A percentile compares a stretch with the other conserved stretches of the same genome.
phyloP scores from a whole-genome alignment of 1,140 invertebrate genomes.

The Bombus impatiens region DNA sequence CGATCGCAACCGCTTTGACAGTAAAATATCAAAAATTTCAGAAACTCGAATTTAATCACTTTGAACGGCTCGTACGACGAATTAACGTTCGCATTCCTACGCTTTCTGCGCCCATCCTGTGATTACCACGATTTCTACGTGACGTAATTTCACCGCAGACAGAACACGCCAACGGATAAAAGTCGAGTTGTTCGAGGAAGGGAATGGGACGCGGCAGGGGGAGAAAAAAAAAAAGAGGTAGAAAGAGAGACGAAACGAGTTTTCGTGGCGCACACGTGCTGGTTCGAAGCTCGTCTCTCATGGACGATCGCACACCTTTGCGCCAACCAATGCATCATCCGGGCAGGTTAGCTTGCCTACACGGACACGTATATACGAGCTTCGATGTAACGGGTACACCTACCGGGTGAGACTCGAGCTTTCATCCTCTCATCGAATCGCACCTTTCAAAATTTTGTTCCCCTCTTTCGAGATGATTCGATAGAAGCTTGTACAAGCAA shows the following conservation, averaged over 20 bases:
- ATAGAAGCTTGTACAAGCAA: too few relatives aligned
- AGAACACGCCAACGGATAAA: slow-evolving; percentile 24
- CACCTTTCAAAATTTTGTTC: background rate
- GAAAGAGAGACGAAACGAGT: slow-evolving; percentile 51
- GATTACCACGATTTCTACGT: slow-evolving; percentile 72
- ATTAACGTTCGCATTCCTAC: slow-evolving; percentile 70
- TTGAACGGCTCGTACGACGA: slow-evolving; percentile 1
- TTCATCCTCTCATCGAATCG: background rate
- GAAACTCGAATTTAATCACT: too few relatives aligned
- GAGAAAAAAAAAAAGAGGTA: background rate
- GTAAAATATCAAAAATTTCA: too few relatives aligned
- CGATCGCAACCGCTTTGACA: too few relatives aligned
- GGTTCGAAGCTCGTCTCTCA: slow-evolving; percentile 22
- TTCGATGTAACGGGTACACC: slow-evolving; percentile 46
- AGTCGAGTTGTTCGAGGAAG: background rate
- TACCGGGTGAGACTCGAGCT: slow-evolving; percentile 52
- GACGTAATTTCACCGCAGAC: slow-evolving; percentile 67
- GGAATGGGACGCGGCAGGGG: background rate
- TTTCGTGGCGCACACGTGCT: slow-evolving; percentile 30
- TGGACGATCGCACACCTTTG: background rate
- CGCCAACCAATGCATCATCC: slow-evolving; percentile 60
- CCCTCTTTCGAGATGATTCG: too few relatives aligned
- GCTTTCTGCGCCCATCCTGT: slow-evolving; percentile 70
- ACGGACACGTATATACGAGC: slow-evolving; percentile 13
- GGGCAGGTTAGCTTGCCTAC: slow-evolving; percentile 45